phyloP scores from a whole-genome alignment of 2,888 invertebrate genomes.

The Sabellastarte sp. region DNA sequence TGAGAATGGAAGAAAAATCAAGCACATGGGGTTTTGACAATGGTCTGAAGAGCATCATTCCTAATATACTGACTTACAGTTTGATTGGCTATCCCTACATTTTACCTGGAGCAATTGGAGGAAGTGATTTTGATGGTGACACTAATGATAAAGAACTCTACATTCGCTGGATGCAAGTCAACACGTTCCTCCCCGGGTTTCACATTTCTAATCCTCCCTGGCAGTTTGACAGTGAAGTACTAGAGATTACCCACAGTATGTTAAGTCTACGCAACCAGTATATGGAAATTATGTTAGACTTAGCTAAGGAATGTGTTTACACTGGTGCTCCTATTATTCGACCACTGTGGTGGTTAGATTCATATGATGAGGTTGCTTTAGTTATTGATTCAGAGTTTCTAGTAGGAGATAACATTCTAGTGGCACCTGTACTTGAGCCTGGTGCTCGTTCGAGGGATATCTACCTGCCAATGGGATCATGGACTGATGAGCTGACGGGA shows the following conservation, averaged over 20 bases:
- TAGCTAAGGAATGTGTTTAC: constrained; percentile 32
- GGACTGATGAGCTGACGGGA: constrained; percentile 1
- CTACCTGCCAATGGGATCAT: constrained; percentile 33
- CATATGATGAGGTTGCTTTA: constrained; percentile 74
- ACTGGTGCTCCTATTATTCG: constrained; percentile 77
- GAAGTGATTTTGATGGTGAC: constrained; percentile 62
- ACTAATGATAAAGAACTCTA: constrained; percentile 60
- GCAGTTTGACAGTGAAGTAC: constrained; percentile 72
- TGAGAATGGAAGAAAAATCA: constrained; percentile 79
- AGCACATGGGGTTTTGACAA: constrained; percentile 80
- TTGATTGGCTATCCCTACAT: constrained; percentile 88
- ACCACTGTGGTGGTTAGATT: constrained; percentile 85
- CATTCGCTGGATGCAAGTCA: constrained; percentile 72
- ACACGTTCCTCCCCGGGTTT: constrained; percentile 64
- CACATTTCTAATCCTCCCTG: constrained; percentile 87
- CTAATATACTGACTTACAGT: constrained; percentile 68
- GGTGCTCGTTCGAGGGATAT: constrained; percentile 43
- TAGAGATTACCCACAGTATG: constrained; percentile 30
- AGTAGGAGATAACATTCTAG: constrained; percentile 48
- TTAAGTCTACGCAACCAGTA: constrained; percentile 37
- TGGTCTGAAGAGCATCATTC: constrained; percentile 77
- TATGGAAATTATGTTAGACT: constrained; percentile 30
- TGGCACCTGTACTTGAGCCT: constrained; percentile 53
- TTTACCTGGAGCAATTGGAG: constrained; percentile 91
- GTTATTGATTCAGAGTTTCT: constrained; percentile 71